Percentiles rank a stretch among this genome's conserved stretches.
Evolutionary conservation across 2,113 vertebrate genomes (phyloP).

Genomic region (Formicarius rufipectus): DNA sequence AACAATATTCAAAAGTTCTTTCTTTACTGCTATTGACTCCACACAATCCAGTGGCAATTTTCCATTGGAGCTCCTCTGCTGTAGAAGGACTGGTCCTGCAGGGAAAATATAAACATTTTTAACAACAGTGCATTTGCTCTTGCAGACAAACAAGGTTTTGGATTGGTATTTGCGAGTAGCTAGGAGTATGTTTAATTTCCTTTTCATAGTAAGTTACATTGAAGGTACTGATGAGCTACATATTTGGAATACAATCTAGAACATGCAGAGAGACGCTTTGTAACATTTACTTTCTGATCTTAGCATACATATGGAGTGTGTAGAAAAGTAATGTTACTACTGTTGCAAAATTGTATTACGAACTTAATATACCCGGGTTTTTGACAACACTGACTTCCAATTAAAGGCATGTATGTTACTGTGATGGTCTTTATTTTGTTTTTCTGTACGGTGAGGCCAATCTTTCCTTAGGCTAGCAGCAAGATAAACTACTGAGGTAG

Average conservation of each 20-base stretch:
- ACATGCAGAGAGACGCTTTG: conserved; percentile 3
- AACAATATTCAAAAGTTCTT: conserved; percentile 80
- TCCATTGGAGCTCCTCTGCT: conserved; percentile 74
- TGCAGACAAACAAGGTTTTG: conserved; percentile 42
- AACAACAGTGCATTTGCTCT: background rate
- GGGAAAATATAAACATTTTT: conserved; percentile 49
- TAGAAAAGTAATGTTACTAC: background rate
- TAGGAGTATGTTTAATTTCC: conserved; percentile 50
- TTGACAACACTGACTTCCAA: background rate
- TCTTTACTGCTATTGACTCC: conserved; percentile 62
- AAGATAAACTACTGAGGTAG: background rate
- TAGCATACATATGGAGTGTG: background rate
- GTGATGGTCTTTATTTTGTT: background rate
- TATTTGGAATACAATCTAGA: conserved; percentile 34
- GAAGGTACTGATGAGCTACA: conserved; percentile 56
- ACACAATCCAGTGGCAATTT: conserved; percentile 82
- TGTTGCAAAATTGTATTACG: background rate
- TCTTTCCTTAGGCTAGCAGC: background rate
- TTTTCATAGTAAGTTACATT: conserved; percentile 50
- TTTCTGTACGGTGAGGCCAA: background rate
- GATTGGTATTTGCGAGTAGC: conserved; percentile 40
- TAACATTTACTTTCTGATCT: conserved; percentile 20
- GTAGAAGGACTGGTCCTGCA: conserved; percentile 85
- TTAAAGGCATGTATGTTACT: background rate
- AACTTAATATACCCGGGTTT: background rate